Evolutionary conservation across 2,888 invertebrate genomes (phyloP).

Genomic region (Oxytorus armatus): DNA sequence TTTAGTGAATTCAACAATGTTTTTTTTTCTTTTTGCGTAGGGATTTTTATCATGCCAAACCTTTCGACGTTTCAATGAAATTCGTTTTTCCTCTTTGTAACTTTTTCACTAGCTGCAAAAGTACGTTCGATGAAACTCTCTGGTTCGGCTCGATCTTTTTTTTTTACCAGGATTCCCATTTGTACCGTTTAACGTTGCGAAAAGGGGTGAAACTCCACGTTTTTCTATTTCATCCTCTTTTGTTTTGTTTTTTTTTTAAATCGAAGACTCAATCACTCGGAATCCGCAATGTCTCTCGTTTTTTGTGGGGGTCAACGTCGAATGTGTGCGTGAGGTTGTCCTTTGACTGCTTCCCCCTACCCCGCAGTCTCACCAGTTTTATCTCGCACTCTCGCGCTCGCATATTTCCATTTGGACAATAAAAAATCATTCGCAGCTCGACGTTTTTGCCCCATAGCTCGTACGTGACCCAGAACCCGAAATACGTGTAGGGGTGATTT

Average conservation of each 20-base stretch:
- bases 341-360: constrained; percentile 16
- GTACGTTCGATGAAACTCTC: constrained; percentile 7
- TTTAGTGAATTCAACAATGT: too few relatives aligned
- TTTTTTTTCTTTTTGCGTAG: too few relatives aligned
- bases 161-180: constrained; percentile 6
- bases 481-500: neutral
- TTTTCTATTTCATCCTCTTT: neutral
- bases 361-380: neutral
- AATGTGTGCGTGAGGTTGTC: neutral
- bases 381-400: constrained; percentile 7
- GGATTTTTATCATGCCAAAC: neutral
- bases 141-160: neutral
- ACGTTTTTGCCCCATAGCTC: constrained; percentile 32
- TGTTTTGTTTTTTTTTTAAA: constrained; percentile 1
- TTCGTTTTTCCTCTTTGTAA: neutral
- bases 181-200: constrained; percentile 16
- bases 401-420: constrained; percentile 55
- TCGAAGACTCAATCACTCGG: constrained; percentile 12
- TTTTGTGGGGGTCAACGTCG: constrained; percentile 20
- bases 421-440: constrained; percentile 55
- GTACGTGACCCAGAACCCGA: constrained; percentile 28
- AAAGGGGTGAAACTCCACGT: neutral
- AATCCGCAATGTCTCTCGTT: neutral
- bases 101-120: neutral
- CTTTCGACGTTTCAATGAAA: neutral